Evolutionary conservation across 2,113 vertebrate species (phyloP).

Genomic region (Isichthys henryi): DNA sequence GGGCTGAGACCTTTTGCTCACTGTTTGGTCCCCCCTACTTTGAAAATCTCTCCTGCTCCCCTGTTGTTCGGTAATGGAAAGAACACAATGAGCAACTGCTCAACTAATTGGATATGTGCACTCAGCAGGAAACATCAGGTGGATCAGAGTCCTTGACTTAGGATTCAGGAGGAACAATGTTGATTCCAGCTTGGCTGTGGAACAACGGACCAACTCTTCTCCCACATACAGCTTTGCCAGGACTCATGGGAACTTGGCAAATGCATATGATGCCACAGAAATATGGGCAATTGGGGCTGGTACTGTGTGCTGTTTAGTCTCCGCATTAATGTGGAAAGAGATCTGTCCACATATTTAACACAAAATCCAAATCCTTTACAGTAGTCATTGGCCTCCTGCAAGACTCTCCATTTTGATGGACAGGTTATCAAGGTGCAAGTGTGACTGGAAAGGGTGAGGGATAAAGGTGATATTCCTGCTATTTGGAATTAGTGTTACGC

Average conservation of each 20-base stretch:
- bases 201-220: not conserved
- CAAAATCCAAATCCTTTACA: not conserved
- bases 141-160: not conserved
- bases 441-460: not conserved
- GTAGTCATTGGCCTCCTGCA: not conserved
- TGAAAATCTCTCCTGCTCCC: no score
- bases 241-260: not conserved
- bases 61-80: not conserved
- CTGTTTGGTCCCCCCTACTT: no score
- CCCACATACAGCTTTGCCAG: not conserved
- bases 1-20: no score
- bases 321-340: not conserved
- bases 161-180: not conserved
- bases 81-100: not conserved
- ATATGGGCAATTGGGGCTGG: not conserved
- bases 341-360: not conserved
- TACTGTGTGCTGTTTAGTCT: not conserved
- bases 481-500: no score
- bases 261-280: not conserved
- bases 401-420: not conserved
- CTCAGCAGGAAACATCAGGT: not conserved
- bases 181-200: no score
- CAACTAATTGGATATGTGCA: not conserved
- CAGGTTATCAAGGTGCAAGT: not conserved
- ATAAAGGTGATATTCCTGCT: not conserved